Evolutionary conservation across 2,888 invertebrate genomes (phyloP).

Genomic region (Ectemnius continuus): DNA sequence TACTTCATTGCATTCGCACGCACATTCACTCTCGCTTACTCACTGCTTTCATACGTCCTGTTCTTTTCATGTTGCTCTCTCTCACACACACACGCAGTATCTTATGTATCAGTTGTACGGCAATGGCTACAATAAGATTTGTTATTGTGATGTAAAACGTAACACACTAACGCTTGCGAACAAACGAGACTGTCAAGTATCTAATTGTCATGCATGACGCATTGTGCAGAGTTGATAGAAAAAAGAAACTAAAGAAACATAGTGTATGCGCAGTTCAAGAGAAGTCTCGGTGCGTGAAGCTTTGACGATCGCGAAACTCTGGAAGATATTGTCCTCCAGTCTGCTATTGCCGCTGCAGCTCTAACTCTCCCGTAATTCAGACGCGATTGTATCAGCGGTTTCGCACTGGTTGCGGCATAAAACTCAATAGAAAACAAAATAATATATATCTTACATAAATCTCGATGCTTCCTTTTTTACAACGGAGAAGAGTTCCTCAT

Average conservation of each 20-base stretch:
- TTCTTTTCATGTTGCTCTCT: conserved; percentile 23
- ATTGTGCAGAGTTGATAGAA: conserved; percentile 33
- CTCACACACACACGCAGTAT: conserved; percentile 39
- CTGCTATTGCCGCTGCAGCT: conserved; percentile 16
- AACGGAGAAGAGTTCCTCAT: conserved; percentile 67
- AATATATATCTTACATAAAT: conserved; percentile 64
- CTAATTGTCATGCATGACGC: conserved; percentile 63
- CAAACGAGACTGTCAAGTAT: conserved; percentile 55
- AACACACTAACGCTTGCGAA: conserved; percentile 54
- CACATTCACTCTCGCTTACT: conserved; percentile 29
- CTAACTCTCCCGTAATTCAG: too few relatives aligned
- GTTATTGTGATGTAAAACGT: conserved; percentile 69
- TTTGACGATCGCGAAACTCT: conserved; percentile 18
- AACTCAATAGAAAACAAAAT: conserved; percentile 30
- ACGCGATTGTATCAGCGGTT: background rate
- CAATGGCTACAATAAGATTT: conserved; percentile 66
- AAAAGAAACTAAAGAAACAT: conserved; percentile 16
- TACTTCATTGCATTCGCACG: conserved; percentile 36
- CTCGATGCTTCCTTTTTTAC: conserved; percentile 60
- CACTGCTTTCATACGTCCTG: conserved; percentile 23
- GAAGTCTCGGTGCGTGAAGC: conserved; percentile 24
- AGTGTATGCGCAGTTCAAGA: conserved; percentile 18
- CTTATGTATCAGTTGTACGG: conserved; percentile 48
- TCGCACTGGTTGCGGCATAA: background rate
- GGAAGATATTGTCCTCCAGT: conserved; percentile 15